Conservation (phyloP, 2,888 invertebrate species). For the Campaea margaritaria region DNA sequence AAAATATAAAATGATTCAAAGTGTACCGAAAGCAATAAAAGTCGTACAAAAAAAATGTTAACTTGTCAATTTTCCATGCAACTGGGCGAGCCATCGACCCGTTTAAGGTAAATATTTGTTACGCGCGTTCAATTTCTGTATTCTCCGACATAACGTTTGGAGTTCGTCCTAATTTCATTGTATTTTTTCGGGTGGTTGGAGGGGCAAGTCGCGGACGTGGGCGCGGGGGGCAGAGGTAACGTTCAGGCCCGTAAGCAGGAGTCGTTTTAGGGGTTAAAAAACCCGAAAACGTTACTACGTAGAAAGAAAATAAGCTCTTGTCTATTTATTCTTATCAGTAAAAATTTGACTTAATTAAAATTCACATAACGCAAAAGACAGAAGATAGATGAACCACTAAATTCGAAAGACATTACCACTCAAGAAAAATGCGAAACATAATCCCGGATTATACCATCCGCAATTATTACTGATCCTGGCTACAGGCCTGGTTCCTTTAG, state of each 20-base stretch:
- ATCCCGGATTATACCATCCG: neutral
- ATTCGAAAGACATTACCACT: too few relatives aligned
- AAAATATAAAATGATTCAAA: too few relatives aligned
- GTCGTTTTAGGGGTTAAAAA: constrained; percentile 25
- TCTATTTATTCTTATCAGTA: neutral
- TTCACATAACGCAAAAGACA: too few relatives aligned
- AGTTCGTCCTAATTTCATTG: constrained; percentile 52
- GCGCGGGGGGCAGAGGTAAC: constrained; percentile 41
- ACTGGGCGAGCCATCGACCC: neutral
- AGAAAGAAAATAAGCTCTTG: neutral
- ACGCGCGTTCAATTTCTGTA: constrained; percentile 20
- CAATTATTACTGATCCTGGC: neutral
- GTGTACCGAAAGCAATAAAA: too few relatives aligned
- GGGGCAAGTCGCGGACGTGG: constrained; percentile 44
- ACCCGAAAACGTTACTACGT: neutral
- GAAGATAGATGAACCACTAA: too few relatives aligned
- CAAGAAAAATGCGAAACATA: neutral
- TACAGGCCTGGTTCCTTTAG: constrained; percentile 12
- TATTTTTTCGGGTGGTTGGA: constrained; percentile 52
- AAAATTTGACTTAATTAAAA: too few relatives aligned
- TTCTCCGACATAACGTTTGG: constrained; percentile 42
- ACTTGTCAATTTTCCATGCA: constrained; percentile 42
- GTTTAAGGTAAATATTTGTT: constrained; percentile 23
- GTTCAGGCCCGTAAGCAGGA: constrained; percentile 39
- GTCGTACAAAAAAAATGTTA: too few relatives aligned